These are phyloP conservation scores for Cryptocephalus primarius DNA, from an alignment of 2,888 invertebrate genomes.

Conservation along the genomic window DNA sequence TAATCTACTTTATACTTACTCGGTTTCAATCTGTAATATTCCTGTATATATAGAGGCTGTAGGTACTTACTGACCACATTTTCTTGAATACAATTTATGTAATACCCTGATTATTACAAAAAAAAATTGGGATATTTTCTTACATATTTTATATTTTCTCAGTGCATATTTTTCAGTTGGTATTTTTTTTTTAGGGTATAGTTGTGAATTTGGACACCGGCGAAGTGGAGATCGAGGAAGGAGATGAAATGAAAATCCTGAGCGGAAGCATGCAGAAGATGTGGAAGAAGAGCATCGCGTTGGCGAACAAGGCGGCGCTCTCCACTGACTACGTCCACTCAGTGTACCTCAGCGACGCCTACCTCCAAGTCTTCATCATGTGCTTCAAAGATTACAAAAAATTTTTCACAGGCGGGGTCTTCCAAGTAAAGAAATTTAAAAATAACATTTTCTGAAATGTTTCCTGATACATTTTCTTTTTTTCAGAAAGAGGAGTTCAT, in stretches of 20 bases:
- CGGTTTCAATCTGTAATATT: no score
- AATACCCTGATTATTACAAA: no score
- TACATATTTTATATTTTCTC: no score
- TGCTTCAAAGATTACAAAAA: conserved; percentile 59
- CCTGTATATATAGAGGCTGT: no score
- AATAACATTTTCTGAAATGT: background rate
- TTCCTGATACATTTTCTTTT: conserved; percentile 10
- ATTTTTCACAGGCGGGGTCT: conserved; percentile 40
- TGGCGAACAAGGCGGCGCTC: conserved; percentile 33
- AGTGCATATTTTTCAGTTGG: background rate
- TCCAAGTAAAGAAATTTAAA: conserved; percentile 28
- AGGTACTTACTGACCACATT: no score
- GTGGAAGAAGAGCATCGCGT: conserved; percentile 47
- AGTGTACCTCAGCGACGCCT: conserved; percentile 67
- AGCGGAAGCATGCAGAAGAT: conserved; percentile 60
- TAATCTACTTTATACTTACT: no score
- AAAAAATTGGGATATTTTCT: no score
- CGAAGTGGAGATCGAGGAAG: conserved; percentile 52
- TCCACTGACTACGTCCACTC: conserved; percentile 49
- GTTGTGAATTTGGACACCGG: conserved; percentile 61
- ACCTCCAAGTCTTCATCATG: conserved; percentile 67
- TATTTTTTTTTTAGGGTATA: conserved; percentile 47
- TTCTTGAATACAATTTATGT: no score
- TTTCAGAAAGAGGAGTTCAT: conserved; percentile 65
- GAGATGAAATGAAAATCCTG: conserved; percentile 67